Percentiles rank a stretch among this genome's conserved stretches.
phyloP scores from a whole-genome alignment of 2,888 invertebrate species.

The Ormyrus pomaceus region DNA sequence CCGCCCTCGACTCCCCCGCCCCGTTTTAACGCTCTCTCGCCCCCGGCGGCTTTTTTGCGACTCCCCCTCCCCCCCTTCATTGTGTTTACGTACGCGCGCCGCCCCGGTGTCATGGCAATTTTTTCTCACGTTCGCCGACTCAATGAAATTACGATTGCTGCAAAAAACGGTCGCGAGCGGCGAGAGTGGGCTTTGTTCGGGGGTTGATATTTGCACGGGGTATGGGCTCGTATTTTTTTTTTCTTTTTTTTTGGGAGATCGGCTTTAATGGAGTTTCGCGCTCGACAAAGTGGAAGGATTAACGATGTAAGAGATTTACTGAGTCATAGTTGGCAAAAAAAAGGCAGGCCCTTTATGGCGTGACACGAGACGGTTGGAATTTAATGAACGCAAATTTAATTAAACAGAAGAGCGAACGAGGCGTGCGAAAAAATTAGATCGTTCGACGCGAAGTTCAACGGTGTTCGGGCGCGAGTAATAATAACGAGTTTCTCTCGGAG shows the following conservation, averaged over 20 bases:
- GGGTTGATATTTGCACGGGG: too few species aligned
- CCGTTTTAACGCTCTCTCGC: not conserved
- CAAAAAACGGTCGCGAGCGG: too few species aligned
- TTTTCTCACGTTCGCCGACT: not conserved
- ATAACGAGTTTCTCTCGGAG: too few species aligned
- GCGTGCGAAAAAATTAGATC: not conserved
- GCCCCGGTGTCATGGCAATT: constrained; percentile 30
- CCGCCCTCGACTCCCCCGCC: constrained; percentile 49
- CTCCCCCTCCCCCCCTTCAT: not conserved
- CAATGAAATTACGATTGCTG: too few species aligned
- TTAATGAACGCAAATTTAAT: not conserved
- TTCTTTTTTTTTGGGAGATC: not conserved
- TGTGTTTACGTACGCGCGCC: constrained; percentile 20
- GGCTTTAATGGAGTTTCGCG: constrained; percentile 37
- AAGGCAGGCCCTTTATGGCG: too few species aligned
- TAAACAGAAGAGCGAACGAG: not conserved
- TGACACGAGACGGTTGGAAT: not conserved
- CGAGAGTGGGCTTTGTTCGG: too few species aligned
- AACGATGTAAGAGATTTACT: constrained; percentile 47
- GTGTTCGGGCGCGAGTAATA: too few species aligned
- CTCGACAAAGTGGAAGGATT: too few species aligned
- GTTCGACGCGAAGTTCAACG: too few species aligned
- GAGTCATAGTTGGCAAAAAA: constrained; percentile 28
- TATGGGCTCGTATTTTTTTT: too few species aligned
- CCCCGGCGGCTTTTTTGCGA: constrained; percentile 1